Evolutionary conservation across 2,113 vertebrate genomes (phyloP).

Genomic region (Tachycineta bicolor): DNA sequence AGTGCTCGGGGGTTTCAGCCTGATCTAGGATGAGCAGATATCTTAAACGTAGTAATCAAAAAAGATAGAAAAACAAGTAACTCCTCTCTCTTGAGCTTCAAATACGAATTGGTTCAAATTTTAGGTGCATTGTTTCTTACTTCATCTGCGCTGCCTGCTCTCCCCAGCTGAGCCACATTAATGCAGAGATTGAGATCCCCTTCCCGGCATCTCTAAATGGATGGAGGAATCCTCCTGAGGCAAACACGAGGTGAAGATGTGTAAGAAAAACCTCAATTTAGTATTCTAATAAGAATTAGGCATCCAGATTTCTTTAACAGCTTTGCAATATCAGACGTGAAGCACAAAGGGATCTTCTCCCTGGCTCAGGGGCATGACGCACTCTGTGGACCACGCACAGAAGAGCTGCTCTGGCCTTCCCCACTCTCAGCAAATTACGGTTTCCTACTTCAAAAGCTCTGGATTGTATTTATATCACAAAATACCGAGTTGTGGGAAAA

Average conservation of each 20-base stretch:
- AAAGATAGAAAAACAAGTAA: background rate
- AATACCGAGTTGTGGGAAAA: background rate
- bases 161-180: background rate
- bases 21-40: background rate
- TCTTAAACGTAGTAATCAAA: background rate
- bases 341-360: conserved; percentile 7
- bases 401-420: background rate
- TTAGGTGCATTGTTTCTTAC: background rate
- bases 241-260: background rate
- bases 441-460: background rate
- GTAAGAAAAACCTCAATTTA: conserved; percentile 10
- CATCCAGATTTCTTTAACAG: background rate
- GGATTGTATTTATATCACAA: background rate
- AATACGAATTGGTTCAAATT: background rate
- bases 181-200: background rate
- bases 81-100: background rate
- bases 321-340: background rate
- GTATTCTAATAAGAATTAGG: conserved; percentile 3
- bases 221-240: background rate
- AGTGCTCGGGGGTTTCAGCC: background rate
- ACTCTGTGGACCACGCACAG: background rate
- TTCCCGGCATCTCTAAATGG: background rate
- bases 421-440: background rate
- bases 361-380: background rate
- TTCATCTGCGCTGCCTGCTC: background rate